These are phyloP conservation scores for Gadus macrocephalus DNA, from an alignment of 2,113 vertebrate genomes.

Conservation along the genomic window DNA sequence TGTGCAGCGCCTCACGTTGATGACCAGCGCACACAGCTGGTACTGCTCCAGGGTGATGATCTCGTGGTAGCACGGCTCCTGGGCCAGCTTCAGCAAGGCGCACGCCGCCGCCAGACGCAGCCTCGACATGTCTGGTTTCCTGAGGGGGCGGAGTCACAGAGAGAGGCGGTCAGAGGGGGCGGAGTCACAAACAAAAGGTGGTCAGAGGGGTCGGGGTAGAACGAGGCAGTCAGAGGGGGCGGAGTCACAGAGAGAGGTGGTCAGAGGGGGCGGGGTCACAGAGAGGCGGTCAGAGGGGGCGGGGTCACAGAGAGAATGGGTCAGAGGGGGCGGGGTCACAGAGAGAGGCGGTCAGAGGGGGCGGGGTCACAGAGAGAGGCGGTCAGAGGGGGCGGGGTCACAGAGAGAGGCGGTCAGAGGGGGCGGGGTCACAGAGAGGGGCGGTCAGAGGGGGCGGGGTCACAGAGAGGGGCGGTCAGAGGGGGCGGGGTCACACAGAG, in stretches of 20 bases:
- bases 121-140: conserved; percentile 98
- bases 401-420: background rate
- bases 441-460: background rate
- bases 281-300: too few species aligned
- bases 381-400: background rate
- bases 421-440: conserved; percentile 26
- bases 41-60: conserved; percentile 98
- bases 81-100: conserved; percentile 91
- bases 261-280: background rate
- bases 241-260: too few species aligned
- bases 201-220: background rate
- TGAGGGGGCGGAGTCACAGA: conserved; percentile 55
- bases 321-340: background rate
- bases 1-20: conserved; percentile 81
- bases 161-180: background rate
- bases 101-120: conserved; percentile 91
- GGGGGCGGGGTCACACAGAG: too few species aligned
- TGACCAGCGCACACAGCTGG: conserved; percentile 93
- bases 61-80: conserved; percentile 98
- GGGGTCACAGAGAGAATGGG: too few species aligned
- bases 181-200: background rate
- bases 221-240: too few species aligned
- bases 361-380: conserved; percentile 26
- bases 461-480: background rate
- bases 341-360: conserved; percentile 15